A percentile compares a stretch with the other conserved stretches of the same genome.
These are phyloP conservation scores for Colaptes auratus DNA, from an alignment of 2,113 vertebrate species.

Conservation along the genomic window DNA sequence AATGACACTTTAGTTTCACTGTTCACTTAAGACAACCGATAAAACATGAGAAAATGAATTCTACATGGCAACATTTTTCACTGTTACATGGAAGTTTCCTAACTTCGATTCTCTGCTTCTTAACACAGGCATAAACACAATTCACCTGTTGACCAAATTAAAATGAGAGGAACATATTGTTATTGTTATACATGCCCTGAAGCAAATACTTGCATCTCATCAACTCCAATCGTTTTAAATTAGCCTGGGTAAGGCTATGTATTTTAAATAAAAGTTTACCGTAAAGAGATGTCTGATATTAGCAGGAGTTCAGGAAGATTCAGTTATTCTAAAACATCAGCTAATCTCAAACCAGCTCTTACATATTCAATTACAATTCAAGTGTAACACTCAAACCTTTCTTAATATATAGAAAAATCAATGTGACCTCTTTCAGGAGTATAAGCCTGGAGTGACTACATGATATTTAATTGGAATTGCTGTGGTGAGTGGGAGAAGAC, in stretches of 20 bases:
- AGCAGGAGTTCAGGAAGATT: not conserved
- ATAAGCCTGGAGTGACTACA: not conserved
- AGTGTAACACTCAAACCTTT: not conserved
- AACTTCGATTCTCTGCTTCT: slow-evolving; percentile 14
- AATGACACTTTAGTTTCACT: slow-evolving; percentile 25
- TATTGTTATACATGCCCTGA: not conserved
- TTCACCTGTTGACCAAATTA: slow-evolving; percentile 47
- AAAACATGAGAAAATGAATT: slow-evolving; percentile 19
- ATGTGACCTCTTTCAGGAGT: not conserved
- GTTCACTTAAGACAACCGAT: slow-evolving; percentile 12
- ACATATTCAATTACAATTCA: not conserved
- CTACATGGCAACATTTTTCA: not conserved
- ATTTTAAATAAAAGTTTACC: not conserved
- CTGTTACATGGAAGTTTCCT: not conserved
- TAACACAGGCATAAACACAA: not conserved
- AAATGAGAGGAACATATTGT: not conserved
- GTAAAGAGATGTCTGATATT: not conserved
- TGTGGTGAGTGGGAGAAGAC: not conserved
- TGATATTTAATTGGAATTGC: slow-evolving; percentile 12
- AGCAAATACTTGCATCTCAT: slow-evolving; percentile 23
- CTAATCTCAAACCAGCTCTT: not conserved
- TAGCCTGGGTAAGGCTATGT: not conserved
- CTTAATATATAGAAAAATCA: slow-evolving; percentile 34
- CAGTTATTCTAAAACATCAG: not conserved
- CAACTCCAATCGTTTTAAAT: not conserved